A percentile compares a stretch with the other conserved stretches of the same genome.
phyloP scores from a whole-genome alignment of 2,113 vertebrate genomes.

The Lanius collurio region DNA sequence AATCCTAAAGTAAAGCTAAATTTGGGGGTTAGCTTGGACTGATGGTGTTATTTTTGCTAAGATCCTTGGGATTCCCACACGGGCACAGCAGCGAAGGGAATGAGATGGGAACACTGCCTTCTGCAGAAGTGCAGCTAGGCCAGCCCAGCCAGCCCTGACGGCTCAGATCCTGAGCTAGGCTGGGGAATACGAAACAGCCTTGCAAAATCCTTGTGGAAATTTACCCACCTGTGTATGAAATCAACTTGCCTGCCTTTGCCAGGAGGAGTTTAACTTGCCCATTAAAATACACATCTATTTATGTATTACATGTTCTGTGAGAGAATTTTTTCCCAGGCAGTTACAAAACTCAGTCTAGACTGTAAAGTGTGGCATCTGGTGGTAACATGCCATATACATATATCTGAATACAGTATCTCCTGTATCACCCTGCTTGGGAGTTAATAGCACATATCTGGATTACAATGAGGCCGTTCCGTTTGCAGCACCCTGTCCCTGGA shows the following conservation, averaged over 20 bases:
- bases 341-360: slow-evolving; percentile 66
- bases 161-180: neutral
- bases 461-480: neutral
- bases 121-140: neutral
- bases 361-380: slow-evolving; percentile 56
- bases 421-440: neutral
- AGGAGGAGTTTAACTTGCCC: slow-evolving; percentile 64
- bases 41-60: neutral
- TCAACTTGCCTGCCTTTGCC: slow-evolving; percentile 53
- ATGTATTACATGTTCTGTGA: slow-evolving; percentile 62
- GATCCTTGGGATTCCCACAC: neutral
- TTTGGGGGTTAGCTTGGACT: neutral
- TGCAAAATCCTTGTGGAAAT: slow-evolving; percentile 68
- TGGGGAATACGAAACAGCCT: slow-evolving; percentile 43
- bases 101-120: slow-evolving; percentile 10
- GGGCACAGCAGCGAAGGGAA: neutral
- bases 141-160: neutral
- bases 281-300: slow-evolving; percentile 68
- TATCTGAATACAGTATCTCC: slow-evolving; percentile 49
- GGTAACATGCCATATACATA: slow-evolving; percentile 45
- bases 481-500: neutral
- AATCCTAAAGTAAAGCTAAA: neutral
- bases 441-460: neutral
- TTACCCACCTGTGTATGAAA: slow-evolving; percentile 61
- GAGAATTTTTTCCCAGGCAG: slow-evolving; percentile 65